Evolutionary conservation across 1,140 invertebrate species (phyloP), one percentile per base, ranked within the genome.

Genomic region (Plodia interpunctella): DNA sequence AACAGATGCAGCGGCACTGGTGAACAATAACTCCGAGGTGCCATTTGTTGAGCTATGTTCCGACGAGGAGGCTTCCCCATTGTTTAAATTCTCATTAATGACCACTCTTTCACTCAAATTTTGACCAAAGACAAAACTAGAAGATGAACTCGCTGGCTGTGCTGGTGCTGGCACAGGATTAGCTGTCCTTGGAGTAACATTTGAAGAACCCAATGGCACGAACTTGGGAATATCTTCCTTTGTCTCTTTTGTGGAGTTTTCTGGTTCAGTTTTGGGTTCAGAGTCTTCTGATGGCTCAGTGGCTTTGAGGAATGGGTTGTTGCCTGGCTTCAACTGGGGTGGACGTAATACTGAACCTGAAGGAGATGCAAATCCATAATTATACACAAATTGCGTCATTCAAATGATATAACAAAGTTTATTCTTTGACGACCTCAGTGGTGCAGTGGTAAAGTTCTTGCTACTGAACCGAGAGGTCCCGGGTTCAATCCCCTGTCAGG

Each of bases 101-200:
- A 94, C 90, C 15, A 96, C 96, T 66, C 96, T 91, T 68, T 97
- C 96, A 80, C 96, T 94, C 35, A 98, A 90, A 90, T 97, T 97
- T 78, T 97, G 95, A n/a, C 97, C 97, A 89, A 98, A 98, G 5
- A 98, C 94, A 91, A 97, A 97, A 53, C 92, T 92, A 28, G 91
- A 78, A 15, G 78, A 73, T 56, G 76, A 70, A 6, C 79, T 73
- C 38, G 83, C 65, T 1, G 86, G 63, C 25, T 84, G 77, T 11
- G 66, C 70, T 4, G 81, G 66, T 17, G 80, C 68, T 35, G 80
- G 74, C 4, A 81, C 81, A n/a, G 78, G 65, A 15, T 70, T 85
- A 17, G 72, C 74, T 25, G 78, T 79, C 32, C 85, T 83, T 10
- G 87, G 67, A 25, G 80, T 76, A 2, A 76, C 76, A 74, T 74